Base-by-base conservation (phyloP, 2,888 invertebrate species). In the Lycia hirtaria region DNA sequence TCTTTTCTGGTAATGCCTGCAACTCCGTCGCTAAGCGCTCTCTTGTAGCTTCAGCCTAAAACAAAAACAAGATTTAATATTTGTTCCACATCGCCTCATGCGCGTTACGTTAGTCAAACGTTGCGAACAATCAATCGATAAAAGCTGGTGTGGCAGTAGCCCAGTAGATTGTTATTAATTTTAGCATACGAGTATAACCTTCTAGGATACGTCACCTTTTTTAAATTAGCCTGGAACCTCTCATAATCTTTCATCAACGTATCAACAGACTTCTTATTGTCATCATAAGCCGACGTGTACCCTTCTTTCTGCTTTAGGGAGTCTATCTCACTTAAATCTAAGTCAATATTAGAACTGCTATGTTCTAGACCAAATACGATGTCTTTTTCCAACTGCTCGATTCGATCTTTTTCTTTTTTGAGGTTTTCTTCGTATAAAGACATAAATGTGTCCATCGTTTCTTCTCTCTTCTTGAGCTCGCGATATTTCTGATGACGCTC, bases 401-500 rank as follows among this genome's bases (percentile, higher is more conserved):
- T 92, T 71, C 94, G 94, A 9, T 94, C 93, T 61, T 93, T 82
- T 81, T 96, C 96, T 33, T 93, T 93, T 5, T 87, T 88, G 60
- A 94, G 93, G 58, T 89, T 94, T 26, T 93, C 92, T 65, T 95
- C 94, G 72, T 94, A 95, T 0, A 93, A 91, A 0, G 93, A 85
- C 85, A 96, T 92, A 72, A 97, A 97, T 14, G 93, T 88, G 68
- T 97, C 96, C 94, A 97, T 97, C 0, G 95, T 95, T 81, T 96
- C 96, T 78, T 97, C 97, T 47, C 96, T 92, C 69, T 96, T 95
- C 69, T 95, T 94, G 44, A 97, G 81, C 73, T 97, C 97, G 35
- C 96, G 93, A 75, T 96, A 97, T 78, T 96, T 97, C 62, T 95
- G 94, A 71, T 95, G 96, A 28, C 95, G 93, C 68, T 96, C 96